Evolutionary conservation across 2,888 invertebrate species (phyloP), one percentile per base, ranked within the genome.

Genomic region (Pristionchus maxplancki): DNA sequence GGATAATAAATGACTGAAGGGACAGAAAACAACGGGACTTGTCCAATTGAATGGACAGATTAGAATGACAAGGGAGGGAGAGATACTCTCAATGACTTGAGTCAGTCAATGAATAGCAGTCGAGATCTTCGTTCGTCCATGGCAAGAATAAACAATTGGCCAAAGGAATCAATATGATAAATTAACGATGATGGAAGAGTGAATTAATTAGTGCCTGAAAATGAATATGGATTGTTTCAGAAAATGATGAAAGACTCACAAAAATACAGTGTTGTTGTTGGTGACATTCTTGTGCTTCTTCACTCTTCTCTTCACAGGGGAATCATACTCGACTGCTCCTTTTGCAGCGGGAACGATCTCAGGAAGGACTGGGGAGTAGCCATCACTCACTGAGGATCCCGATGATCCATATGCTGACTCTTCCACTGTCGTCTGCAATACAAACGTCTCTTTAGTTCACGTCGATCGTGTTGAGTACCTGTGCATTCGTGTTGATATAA

Each of bases 401-500:
- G 44, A 74, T 0, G 71, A 71, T 71, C 71, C 71, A 28, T 71
- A 71, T n/a, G 78, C 20, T 17, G 81, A 81, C 31, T 81, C 81
- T 15, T 81, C 81, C 40, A 44, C 31, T 28, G 0, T n/a, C 5
- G 28, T 48, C 81, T 81, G 44, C 2, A 81, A 81, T 34, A 5
- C 24, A 1, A 28, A 20, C n/a, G 24, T 64, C 11, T 64, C 31
- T 28, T 28, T 24, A 64, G 31, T 64, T 17, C 13, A n/a, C n/a
- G n/a, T n/a, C n/a, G n/a, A n/a, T n/a, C n/a, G n/a, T n/a, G n/a
- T n/a, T n/a, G n/a, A n/a, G n/a, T n/a, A 83, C 83, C 83, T 58
- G 83, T 34, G 83, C 83, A 58, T 83, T 83, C 20, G 83, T 83
- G 37, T 85, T 85, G 28, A 85, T 85, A 28, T 62, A 85, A 28